These are phyloP conservation scores for Lampris megalopsis DNA, from an alignment of 2,113 vertebrate genomes.

Conservation along the genomic window DNA sequence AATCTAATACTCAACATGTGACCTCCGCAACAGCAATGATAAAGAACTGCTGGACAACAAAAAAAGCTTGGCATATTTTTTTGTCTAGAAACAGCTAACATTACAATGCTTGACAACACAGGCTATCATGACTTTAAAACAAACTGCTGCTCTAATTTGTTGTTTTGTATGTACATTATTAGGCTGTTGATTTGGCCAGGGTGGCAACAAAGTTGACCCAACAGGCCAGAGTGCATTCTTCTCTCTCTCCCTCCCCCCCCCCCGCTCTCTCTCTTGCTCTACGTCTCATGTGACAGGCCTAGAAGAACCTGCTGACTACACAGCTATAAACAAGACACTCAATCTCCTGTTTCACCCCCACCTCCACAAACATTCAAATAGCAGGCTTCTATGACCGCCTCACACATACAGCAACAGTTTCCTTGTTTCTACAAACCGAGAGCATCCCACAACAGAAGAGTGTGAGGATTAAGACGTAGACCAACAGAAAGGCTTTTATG, in stretches of 20 bases:
- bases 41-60: not conserved
- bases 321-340: slow-evolving; percentile 42
- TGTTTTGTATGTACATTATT: slow-evolving; percentile 10
- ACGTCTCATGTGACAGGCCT: slow-evolving; percentile 60
- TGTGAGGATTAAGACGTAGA: not conserved
- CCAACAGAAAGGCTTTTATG: slow-evolving; percentile 24
- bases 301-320: slow-evolving; percentile 71
- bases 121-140: not conserved
- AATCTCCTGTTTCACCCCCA: slow-evolving; percentile 55
- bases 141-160: not conserved
- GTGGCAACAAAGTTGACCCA: not conserved
- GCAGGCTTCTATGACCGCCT: slow-evolving; percentile 5
- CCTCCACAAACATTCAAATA: slow-evolving; percentile 3
- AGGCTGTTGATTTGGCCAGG: slow-evolving; percentile 9
- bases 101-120: slow-evolving; percentile 8
- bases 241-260: slow-evolving; percentile 17
- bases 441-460: slow-evolving; percentile 3
- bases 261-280: slow-evolving; percentile 4
- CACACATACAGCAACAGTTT: slow-evolving; percentile 1
- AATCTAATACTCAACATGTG: slow-evolving; percentile 8
- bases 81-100: not conserved
- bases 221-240: slow-evolving; percentile 10
- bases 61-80: not conserved
- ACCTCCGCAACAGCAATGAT: not conserved
- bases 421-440: not conserved